A percentile compares a stretch with the other conserved stretches of the same genome.
These are phyloP conservation scores for Syrrhaptes paradoxus DNA, from an alignment of 2,113 vertebrate genomes.

Conservation along the genomic window DNA sequence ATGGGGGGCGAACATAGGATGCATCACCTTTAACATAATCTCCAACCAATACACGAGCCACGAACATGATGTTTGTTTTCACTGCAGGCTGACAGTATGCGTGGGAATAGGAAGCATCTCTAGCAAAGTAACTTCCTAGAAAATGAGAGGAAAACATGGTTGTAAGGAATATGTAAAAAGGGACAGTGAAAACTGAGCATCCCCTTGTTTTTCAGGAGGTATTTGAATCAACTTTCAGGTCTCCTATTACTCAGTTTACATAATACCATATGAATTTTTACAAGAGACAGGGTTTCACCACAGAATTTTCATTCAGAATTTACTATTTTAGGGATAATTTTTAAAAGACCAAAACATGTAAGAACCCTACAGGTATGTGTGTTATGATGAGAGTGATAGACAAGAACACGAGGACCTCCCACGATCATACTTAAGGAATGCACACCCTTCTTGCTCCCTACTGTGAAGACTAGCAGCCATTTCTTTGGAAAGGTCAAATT, in stretches of 20 bases:
- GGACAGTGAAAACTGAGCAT: background rate
- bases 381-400: background rate
- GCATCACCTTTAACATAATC: constrained; percentile 55
- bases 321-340: background rate
- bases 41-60: constrained; percentile 79
- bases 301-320: background rate
- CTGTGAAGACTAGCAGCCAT: background rate
- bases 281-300: background rate
- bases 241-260: background rate
- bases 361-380: background rate
- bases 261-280: background rate
- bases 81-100: background rate
- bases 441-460: background rate
- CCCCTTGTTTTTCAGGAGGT: background rate
- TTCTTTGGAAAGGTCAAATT: background rate
- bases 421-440: rapidly evolving
- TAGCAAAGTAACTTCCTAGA: constrained; percentile 86
- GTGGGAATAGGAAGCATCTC: constrained; percentile 80
- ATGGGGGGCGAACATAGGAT: constrained; percentile 52
- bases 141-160: background rate
- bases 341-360: background rate
- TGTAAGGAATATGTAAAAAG: background rate
- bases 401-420: background rate
- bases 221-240: background rate
- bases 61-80: constrained; percentile 72